Percentiles rank a stretch among this genome's conserved stretches.
phyloP scores from a whole-genome alignment of 2,888 invertebrate species.

The Euproctis similis region DNA sequence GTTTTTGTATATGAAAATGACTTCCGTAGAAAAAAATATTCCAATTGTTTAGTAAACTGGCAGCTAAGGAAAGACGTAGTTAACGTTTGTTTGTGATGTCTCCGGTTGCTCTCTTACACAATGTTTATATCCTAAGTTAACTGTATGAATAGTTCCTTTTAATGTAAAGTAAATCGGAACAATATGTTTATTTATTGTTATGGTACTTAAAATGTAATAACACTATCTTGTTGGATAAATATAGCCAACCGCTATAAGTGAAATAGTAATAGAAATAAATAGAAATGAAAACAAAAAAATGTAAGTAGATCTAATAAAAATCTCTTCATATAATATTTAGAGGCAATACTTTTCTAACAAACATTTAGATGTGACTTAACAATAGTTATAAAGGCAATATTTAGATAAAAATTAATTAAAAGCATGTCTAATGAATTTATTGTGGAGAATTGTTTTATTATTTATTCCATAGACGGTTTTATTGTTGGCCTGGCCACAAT shows the following conservation, averaged over 20 bases:
- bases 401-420: conserved; percentile 39
- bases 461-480: conserved; percentile 50
- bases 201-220: conserved; percentile 62
- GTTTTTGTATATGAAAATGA: too few species aligned
- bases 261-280: too few species aligned
- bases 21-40: too few species aligned
- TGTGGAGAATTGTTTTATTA: conserved; percentile 45
- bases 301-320: conserved; percentile 62
- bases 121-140: conserved; percentile 28
- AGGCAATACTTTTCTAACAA: conserved; percentile 72
- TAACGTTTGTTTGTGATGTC: conserved; percentile 45
- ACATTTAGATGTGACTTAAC: conserved; percentile 69
- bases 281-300: conserved; percentile 43
- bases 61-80: too few species aligned
- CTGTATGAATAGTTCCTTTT: conserved; percentile 39
- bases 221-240: too few species aligned
- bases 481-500: conserved; percentile 48
- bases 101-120: conserved; percentile 52
- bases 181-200: conserved; percentile 43
- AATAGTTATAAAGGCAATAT: conserved; percentile 66
- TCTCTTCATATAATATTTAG: conserved; percentile 65
- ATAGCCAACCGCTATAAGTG: too few species aligned
- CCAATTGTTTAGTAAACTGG: too few species aligned
- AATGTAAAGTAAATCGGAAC: conserved; percentile 31
- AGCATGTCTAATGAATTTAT: conserved; percentile 36